Conservation (phyloP, 2,888 invertebrate genomes). For the Drosophila anomalata region DNA sequence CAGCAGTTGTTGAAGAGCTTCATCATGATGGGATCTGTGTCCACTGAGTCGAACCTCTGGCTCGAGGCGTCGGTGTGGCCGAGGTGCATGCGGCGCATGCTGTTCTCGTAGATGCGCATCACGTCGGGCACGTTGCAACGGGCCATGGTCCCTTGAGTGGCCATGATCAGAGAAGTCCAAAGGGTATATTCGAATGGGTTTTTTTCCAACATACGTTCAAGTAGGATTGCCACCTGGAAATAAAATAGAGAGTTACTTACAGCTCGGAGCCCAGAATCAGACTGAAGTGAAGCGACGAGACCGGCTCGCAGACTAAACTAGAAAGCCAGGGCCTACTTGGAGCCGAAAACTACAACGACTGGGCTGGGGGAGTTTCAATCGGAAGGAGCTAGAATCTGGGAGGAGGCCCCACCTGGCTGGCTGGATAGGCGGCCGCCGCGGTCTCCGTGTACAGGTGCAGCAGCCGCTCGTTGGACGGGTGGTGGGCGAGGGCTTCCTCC, state of each 20-base stretch:
- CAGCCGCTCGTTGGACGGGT: constrained; percentile 85
- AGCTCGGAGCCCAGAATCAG: too few relatives aligned
- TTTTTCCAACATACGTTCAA: constrained; percentile 66
- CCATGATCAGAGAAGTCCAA: constrained; percentile 82
- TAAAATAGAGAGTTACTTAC: neutral
- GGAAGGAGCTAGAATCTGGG: neutral
- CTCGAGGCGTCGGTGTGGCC: constrained; percentile 42
- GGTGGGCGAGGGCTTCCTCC: constrained; percentile 86
- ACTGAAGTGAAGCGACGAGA: too few relatives aligned
- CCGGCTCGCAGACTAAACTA: too few relatives aligned
- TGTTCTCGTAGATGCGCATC: constrained; percentile 85
- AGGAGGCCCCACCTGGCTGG: constrained; percentile 85
- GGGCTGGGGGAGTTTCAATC: neutral
- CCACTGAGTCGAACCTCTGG: constrained; percentile 8
- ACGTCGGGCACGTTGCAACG: constrained; percentile 87
- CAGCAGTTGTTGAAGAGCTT: constrained; percentile 84
- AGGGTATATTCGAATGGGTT: constrained; percentile 80
- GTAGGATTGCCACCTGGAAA: constrained; percentile 56
- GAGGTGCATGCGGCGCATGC: constrained; percentile 83
- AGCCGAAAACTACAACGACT: neutral
- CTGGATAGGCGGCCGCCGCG: constrained; percentile 85
- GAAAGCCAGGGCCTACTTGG: too few relatives aligned
- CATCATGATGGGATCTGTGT: constrained; percentile 81
- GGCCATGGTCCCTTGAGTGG: constrained; percentile 86
- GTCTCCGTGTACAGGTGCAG: constrained; percentile 83